phyloP scores from a whole-genome alignment of 30 jellyfish, hydroid and myxozoan species.

The Nemopilema nomurai region DNA sequence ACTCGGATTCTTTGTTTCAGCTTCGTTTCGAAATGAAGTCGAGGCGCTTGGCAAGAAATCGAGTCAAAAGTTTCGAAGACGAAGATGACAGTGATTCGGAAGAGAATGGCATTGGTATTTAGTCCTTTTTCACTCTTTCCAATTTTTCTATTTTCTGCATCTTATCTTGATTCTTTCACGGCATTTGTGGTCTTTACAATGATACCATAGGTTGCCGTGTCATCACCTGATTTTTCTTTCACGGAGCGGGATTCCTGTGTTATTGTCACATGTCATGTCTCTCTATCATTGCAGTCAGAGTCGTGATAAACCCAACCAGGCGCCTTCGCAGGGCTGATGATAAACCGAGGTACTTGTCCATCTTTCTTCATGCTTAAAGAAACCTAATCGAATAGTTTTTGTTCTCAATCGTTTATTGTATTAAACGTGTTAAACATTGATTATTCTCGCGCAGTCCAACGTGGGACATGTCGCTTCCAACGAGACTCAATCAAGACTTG shows the following conservation, averaged over 20 bases:
- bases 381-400: no score
- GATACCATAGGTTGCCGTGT: no score
- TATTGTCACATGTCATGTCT: neutral
- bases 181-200: no score
- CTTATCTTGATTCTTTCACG: no score
- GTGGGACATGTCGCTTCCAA: constrained; percentile 80
- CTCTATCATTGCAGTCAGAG: constrained; percentile 33
- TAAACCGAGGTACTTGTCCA: constrained; percentile 32
- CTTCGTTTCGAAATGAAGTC: constrained; percentile 25
- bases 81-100: constrained; percentile 68
- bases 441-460: constrained; percentile 47
- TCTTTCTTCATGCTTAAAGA: neutral
- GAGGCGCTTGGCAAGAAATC: constrained; percentile 14
- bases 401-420: no score
- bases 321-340: constrained; percentile 20
- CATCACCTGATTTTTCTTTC: neutral
- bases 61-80: constrained; percentile 36
- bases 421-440: no score
- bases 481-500: constrained; percentile 78
- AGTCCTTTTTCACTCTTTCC: neutral
- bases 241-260: no score
- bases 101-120: constrained; percentile 45
- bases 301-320: constrained; percentile 32
- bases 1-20: neutral
- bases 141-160: no score